Percentiles rank a stretch among this genome's conserved stretches.
phyloP scores from a whole-genome alignment of 2,888 invertebrate species.

The Drosophila paramelanica region DNA sequence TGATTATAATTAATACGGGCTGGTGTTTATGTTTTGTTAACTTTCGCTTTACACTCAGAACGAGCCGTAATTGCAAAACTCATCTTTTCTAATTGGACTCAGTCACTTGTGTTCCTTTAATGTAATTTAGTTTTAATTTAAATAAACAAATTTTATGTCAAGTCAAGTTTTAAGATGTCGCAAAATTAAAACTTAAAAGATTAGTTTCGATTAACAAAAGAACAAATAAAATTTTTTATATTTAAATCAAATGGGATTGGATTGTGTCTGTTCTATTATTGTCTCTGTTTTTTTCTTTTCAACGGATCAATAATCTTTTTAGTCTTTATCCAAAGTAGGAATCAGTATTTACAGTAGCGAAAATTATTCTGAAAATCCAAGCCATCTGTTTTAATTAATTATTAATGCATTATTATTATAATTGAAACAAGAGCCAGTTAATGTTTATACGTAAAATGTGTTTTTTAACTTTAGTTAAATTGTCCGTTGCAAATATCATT shows the following conservation, averaged over 20 bases:
- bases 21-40: conserved; percentile 53
- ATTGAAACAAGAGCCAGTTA: neutral
- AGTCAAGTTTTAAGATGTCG: no score
- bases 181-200: no score
- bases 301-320: neutral
- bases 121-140: conserved; percentile 10
- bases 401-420: no score
- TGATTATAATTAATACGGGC: conserved; percentile 71
- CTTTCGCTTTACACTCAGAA: conserved; percentile 65
- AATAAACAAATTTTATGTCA: neutral
- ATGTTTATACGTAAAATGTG: neutral
- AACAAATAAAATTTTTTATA: no score
- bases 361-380: neutral
- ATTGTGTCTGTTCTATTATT: neutral
- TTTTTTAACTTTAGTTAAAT: no score
- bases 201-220: no score
- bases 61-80: conserved; percentile 24
- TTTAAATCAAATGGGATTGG: neutral
- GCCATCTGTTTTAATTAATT: neutral
- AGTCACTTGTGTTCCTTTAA: neutral
- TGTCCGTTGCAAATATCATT: neutral
- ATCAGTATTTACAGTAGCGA: no score
- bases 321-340: neutral
- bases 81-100: conserved; percentile 31
- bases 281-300: neutral